Base-by-base conservation (phyloP, 1,140 invertebrate species). In the Bicyclus anynana region DNA sequence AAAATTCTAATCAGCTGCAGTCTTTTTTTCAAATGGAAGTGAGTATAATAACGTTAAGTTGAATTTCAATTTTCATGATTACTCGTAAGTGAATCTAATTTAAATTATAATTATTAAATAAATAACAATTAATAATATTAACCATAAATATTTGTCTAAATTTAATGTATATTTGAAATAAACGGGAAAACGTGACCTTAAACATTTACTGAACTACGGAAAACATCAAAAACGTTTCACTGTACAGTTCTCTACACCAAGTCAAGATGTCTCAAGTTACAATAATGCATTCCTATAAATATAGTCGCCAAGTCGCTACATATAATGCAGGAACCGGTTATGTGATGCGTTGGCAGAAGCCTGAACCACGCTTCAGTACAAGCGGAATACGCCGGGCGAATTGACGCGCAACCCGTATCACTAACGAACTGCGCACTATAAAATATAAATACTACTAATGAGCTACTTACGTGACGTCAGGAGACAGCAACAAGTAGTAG, bases 261-360 rank as follows among this genome's bases (percentile, higher is more conserved):
- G 18, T 47, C 18, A 6, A 47, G 21, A 2, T 5, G 1, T 14
- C 29, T 33, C 29, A 18, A 40, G 37, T 17, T 40, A 40, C 14
- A 40, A 40, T 17, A 18, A 3, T 40, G 13, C 13, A 40, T 40
- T 16, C 13, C 16, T 12, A 33, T 7, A 33, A 33, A 10, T 33
- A 33, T 1, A 2, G 10, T 33, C 3, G 0, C 3, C 10, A 33
- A 2, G 23, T 26, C 4, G 2, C 2, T 10, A 20, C 14, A 6
- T 52, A 52, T 52, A 29, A 59, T 44, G 5, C 40, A 52, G 44
- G 49, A 52, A 59, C 56, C 49, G 56, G 56, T 59, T 52, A 38
- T 47, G 26, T 27, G 2, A 4, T 2, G 48, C 55, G 38, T 42
- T 23, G 44, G 20, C 56, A 51, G 40, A 42, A 5, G 48, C 18